Evolutionary conservation across 2,888 invertebrate genomes (phyloP).

Genomic region (Silvanus unidentatus): DNA sequence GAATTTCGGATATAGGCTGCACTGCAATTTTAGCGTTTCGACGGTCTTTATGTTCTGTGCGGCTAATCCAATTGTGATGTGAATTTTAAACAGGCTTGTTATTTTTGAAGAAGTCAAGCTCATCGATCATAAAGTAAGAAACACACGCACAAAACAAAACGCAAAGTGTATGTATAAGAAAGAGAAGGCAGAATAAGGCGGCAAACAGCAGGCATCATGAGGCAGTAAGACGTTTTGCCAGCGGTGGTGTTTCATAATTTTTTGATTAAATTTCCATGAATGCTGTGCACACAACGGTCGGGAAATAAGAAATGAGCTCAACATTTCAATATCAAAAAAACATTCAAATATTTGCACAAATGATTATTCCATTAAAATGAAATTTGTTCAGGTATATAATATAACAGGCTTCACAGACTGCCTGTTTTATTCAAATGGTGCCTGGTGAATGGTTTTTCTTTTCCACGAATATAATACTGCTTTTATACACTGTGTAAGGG

Average conservation of each 20-base stretch:
- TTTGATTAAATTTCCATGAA: slow-evolving; percentile 47
- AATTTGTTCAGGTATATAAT: slow-evolving; percentile 45
- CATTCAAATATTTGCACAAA: slow-evolving; percentile 50
- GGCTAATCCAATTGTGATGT: slow-evolving; percentile 31
- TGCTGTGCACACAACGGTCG: slow-evolving; percentile 40
- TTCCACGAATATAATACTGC: neutral
- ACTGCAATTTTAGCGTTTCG: neutral
- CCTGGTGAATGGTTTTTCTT: neutral
- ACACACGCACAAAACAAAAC: slow-evolving; percentile 15
- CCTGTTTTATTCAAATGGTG: slow-evolving; percentile 1
- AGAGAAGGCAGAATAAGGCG: too few relatives aligned
- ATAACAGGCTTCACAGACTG: neutral
- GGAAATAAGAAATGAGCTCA: slow-evolving; percentile 43
- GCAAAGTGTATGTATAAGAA: too few relatives aligned
- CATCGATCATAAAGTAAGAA: slow-evolving; percentile 36
- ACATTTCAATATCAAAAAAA: slow-evolving; percentile 48
- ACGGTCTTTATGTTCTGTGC: neutral
- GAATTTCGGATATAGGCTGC: too few relatives aligned
- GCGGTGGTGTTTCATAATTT: slow-evolving; percentile 42
- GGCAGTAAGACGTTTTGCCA: slow-evolving; percentile 22
- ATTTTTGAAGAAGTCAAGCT: slow-evolving; percentile 31
- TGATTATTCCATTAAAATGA: slow-evolving; percentile 51
- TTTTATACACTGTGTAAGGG: too few relatives aligned
- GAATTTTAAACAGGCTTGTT: slow-evolving; percentile 32
- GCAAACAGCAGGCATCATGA: too few relatives aligned